A percentile compares a stretch with the other conserved stretches of the same genome.
Evolutionary conservation across 2,888 invertebrate genomes (phyloP).

Genomic region (Phrixothrix hirtus): DNA sequence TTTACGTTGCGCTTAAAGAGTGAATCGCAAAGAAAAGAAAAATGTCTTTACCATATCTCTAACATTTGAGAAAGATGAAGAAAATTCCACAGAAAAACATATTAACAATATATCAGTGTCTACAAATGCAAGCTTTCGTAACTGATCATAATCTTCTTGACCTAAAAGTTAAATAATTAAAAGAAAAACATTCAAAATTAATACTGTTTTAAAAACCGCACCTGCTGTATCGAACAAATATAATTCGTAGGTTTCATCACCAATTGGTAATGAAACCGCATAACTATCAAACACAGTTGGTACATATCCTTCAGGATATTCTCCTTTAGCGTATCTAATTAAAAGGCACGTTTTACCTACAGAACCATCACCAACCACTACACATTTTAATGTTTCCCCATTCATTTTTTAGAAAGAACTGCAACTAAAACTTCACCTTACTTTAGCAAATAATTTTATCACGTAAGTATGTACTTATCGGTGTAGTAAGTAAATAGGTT

Average conservation of each 20-base stretch:
- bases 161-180: slow-evolving; percentile 60
- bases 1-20: no score
- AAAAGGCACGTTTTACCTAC: slow-evolving; percentile 96
- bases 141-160: slow-evolving; percentile 96
- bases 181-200: no score
- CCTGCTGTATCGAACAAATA: slow-evolving; percentile 99
- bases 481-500: background rate
- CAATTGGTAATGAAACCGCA: slow-evolving; percentile 99
- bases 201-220: no score
- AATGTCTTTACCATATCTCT: slow-evolving; percentile 93
- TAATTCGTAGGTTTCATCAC: slow-evolving; percentile 97
- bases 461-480: no score
- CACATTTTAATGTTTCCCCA: slow-evolving; percentile 90
- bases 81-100: slow-evolving; percentile 98
- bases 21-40: no score
- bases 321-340: slow-evolving; percentile 74
- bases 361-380: slow-evolving; percentile 95
- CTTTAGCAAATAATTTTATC: no score
- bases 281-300: slow-evolving; percentile 98
- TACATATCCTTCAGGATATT: slow-evolving; percentile 92
- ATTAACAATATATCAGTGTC: slow-evolving; percentile 99
- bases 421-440: no score
- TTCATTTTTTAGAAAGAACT: background rate
- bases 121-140: slow-evolving; percentile 95
- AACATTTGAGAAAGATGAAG: slow-evolving; percentile 98